Evolutionary conservation across 2,113 vertebrate genomes (phyloP).

Genomic region (Saguinus imperator): DNA sequence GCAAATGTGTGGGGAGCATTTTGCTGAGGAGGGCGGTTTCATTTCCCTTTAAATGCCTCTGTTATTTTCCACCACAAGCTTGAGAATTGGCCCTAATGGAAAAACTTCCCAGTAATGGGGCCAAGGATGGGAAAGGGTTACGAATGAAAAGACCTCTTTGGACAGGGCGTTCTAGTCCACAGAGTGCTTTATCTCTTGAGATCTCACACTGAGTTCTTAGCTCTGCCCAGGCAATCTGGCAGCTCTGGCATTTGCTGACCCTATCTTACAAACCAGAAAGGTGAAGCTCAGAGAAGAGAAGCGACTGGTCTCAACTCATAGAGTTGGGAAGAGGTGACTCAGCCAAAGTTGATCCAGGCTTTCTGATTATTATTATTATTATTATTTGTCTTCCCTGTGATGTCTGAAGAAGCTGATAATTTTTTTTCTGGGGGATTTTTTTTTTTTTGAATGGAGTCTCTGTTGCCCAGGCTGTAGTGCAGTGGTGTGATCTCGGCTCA

Average conservation of each 20-base stretch:
- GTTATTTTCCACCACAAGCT: slow-evolving; percentile 44
- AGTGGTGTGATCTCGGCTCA: no score
- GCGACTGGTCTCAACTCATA: not conserved
- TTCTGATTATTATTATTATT: not conserved
- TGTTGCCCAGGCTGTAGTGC: no score
- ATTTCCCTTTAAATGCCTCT: slow-evolving; percentile 47
- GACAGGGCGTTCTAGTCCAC: not conserved
- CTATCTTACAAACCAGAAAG: not conserved
- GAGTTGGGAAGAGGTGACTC: not conserved
- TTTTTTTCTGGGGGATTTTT: not conserved
- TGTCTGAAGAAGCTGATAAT: not conserved
- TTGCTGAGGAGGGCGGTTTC: slow-evolving; percentile 47
- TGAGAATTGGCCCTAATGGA: not conserved
- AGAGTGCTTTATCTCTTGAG: not conserved
- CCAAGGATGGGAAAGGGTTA: slow-evolving; percentile 3
- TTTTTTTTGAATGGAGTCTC: no score
- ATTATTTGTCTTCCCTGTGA: not conserved
- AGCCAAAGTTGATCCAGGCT: no score
- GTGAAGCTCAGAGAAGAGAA: not conserved
- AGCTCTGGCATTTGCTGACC: not conserved
- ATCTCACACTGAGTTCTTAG: not conserved
- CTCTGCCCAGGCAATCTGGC: not conserved
- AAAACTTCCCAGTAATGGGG: not conserved
- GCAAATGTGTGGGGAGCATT: slow-evolving; percentile 25
- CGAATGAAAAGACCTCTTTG: not conserved